Evolutionary conservation across 2,888 invertebrate species (phyloP), one percentile per base, ranked within the genome.

Genomic region (Rhaphigaster nebulosa): DNA sequence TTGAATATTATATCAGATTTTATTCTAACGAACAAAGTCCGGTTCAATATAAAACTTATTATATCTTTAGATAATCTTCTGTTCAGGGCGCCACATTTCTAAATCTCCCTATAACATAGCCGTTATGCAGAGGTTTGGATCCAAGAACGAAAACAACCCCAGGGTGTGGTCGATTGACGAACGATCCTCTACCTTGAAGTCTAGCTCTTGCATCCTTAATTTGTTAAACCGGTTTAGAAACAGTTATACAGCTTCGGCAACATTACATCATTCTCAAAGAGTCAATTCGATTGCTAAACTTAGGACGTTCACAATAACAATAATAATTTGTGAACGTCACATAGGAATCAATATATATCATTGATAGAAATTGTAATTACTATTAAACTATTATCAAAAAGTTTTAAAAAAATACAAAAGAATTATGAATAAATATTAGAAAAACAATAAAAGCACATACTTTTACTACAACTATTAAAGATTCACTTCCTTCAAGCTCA

Each of bases 231-330:
- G 70, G 70, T 76, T 76, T 38, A 6, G 38, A 38, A 45, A 84
- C 84, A 84, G 84, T 84, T 84, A 84, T 84, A 45, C 84, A n/a
- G 45, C 41, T 45, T 84, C 84, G 84, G 84, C 84, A 38, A 76
- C 70, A 20, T 76, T 76, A 38, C 70, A 76, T 76, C 70, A 76
- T 76, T 38, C 70, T 76, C 20, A 38, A 76, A 76, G 20, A 76
- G 34, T 76, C 70, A 76, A 76, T 76, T 76, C 70, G 65, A 29
- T 76, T 38, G 70, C 70, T 20, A 76, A 76, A 38, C 70, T 38
- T 34, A 6, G 29, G 4, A 65, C 15, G 1, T 8, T 18, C 29
- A 29, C 29, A 15, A 34, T 5, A 29, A 34, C 2, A 34, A 65
- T n/a, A 65, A 26, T 18, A 10, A 52, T 18, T 52, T 52, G 15